These are phyloP conservation scores for Rhorus exstirpatorius DNA, from an alignment of 2,888 invertebrate species.

Conservation along the genomic window DNA sequence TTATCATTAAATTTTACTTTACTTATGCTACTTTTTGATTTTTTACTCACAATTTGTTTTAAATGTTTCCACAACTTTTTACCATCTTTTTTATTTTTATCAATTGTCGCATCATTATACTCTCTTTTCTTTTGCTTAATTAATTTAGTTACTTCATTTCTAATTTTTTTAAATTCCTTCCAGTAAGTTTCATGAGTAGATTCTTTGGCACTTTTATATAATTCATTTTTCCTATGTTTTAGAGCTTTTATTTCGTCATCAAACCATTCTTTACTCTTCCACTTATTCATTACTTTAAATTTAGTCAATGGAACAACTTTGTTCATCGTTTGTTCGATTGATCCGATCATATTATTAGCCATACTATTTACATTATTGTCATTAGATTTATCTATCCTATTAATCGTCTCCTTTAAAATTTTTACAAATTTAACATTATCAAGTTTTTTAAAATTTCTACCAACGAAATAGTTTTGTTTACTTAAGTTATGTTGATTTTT, in stretches of 20 bases:
- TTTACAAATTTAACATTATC: constrained; percentile 42
- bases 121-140: constrained; percentile 43
- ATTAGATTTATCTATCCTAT: constrained; percentile 43
- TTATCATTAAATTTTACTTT: constrained; percentile 38
- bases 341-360: constrained; percentile 44
- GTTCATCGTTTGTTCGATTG: constrained; percentile 50
- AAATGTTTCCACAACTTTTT: constrained; percentile 55
- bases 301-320: constrained; percentile 44
- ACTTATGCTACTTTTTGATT: constrained; percentile 16
- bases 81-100: constrained; percentile 44
- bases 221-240: constrained; percentile 35
- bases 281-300: constrained; percentile 37
- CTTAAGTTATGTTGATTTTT: constrained; percentile 36
- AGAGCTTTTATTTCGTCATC: constrained; percentile 44
- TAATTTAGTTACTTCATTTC: constrained; percentile 46
- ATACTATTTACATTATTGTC: constrained; percentile 48
- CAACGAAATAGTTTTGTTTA: constrained; percentile 40
- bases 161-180: constrained; percentile 36
- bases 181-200: too few species aligned
- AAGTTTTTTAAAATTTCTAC: constrained; percentile 51
- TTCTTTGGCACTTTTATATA: constrained; percentile 40
- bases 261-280: constrained; percentile 54
- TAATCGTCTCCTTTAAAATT: constrained; percentile 36
- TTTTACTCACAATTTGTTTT: constrained; percentile 31
- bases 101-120: constrained; percentile 17